Evolutionary conservation across 1,140 invertebrate species (phyloP), one percentile per base, ranked within the genome.

Genomic region (Zophobas atratus): DNA sequence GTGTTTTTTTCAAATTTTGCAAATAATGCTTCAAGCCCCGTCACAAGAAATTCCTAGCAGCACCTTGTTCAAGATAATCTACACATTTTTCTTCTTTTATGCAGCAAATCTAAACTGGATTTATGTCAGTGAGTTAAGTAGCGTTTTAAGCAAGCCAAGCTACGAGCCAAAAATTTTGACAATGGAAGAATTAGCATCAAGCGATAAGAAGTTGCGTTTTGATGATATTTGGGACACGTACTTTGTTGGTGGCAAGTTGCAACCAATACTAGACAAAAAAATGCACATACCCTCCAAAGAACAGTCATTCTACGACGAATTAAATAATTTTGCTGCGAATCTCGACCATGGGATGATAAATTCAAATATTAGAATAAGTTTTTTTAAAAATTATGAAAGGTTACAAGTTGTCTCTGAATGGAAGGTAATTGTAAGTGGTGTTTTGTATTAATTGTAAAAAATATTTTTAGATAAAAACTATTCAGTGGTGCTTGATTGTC

Each of bases 151-250:
- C 38, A 5, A 41, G n/a, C 57, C 57, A 2, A 43, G 57, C 36
- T 63, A 63, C 36, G 57, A 63, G 33, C 36, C 36, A n/a, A 63
- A 63, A 43, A 63, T 63, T 41, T 8, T 20, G 33, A 63, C 1
- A 20, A 36, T 63, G n/a, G 38, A n/a, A 1, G 57, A 63, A n/a
- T 41, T 63, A 20, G 36, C 57, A 5, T 8, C n/a, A 43, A 63
- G 57, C n/a, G 57, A 63, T 0, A 63, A 63, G 38, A 63, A 39
- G 38, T 63, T 63, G n/a, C 8, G 33, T 2, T 63, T 39, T 38
- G 56, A 35, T 1, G 56, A 36, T 6, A 4, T 36, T 2, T 41
- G 43, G n/a, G 33, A 63, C 8, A 63, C 2, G 0, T 63, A 20
- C 38, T 46, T 46, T 46, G 43, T 46, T 8, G 43, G 6, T 46